Evolutionary conservation across 2,113 vertebrate genomes (phyloP).

Genomic region (Leptosomus discolor): DNA sequence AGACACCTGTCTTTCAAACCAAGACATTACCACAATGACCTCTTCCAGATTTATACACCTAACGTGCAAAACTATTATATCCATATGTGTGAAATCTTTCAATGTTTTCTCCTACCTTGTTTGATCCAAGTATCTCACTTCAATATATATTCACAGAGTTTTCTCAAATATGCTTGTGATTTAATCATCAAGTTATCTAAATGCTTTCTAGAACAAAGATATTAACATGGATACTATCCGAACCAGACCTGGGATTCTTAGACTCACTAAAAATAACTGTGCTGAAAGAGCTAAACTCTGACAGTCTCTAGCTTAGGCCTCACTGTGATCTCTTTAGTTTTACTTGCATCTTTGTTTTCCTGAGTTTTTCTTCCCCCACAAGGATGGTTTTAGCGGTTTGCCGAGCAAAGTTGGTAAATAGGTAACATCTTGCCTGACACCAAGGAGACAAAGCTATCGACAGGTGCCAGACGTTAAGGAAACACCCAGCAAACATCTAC

Average conservation of each 20-base stretch:
- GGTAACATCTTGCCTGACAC: too few species aligned
- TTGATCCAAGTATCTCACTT: neutral
- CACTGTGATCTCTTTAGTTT: too few species aligned
- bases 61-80: neutral
- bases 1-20: too few species aligned
- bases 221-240: neutral
- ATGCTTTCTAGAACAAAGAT: neutral
- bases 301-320: too few species aligned
- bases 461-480: too few species aligned
- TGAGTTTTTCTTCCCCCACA: too few species aligned
- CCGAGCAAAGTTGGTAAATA: too few species aligned
- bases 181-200: neutral
- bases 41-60: neutral
- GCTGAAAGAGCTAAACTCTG: too few species aligned
- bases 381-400: too few species aligned
- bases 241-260: neutral
- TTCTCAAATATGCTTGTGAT: neutral
- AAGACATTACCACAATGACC: neutral
- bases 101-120: neutral
- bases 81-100: neutral
- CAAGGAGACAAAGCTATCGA: too few species aligned
- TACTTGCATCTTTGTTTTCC: too few species aligned
- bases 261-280: neutral
- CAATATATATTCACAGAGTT: neutral
- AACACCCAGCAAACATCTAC: too few species aligned